A percentile compares a stretch with the other conserved stretches of the same genome.
Evolutionary conservation across 2,888 invertebrate genomes (phyloP).

Genomic region (Antitype chi): DNA sequence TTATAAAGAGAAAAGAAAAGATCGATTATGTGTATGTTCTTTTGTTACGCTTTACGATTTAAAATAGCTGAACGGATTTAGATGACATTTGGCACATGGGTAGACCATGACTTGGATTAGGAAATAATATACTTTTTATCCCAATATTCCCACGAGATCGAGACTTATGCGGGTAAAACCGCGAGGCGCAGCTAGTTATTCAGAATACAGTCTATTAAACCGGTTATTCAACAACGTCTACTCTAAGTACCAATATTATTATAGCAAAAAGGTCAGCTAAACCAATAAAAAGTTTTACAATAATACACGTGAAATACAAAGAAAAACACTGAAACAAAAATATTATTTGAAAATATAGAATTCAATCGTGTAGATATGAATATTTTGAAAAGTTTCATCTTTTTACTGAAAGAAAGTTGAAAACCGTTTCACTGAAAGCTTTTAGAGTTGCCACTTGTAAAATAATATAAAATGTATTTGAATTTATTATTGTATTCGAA

Average conservation of each 20-base stretch:
- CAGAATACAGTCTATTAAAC: no score
- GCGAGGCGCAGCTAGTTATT: no score
- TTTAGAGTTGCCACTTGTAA: slow-evolving; percentile 48
- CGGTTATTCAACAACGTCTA: no score
- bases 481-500: slow-evolving; percentile 51
- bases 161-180: no score
- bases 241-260: neutral
- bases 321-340: slow-evolving; percentile 35
- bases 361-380: slow-evolving; percentile 42
- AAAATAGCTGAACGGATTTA: no score
- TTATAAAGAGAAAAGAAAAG: no score
- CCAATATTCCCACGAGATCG: no score
- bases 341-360: slow-evolving; percentile 37
- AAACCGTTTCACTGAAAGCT: slow-evolving; percentile 53
- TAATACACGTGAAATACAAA: slow-evolving; percentile 12
- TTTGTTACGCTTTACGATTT: no score
- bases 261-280: neutral
- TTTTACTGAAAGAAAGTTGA: slow-evolving; percentile 41
- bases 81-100: no score
- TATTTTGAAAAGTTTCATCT: slow-evolving; percentile 47
- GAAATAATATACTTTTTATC: no score
- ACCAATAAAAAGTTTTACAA: neutral
- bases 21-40: no score
- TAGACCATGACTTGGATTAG: no score
- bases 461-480: slow-evolving; percentile 46